phyloP scores from a whole-genome alignment of 2,888 invertebrate species.

The Pristionchus japonicus region DNA sequence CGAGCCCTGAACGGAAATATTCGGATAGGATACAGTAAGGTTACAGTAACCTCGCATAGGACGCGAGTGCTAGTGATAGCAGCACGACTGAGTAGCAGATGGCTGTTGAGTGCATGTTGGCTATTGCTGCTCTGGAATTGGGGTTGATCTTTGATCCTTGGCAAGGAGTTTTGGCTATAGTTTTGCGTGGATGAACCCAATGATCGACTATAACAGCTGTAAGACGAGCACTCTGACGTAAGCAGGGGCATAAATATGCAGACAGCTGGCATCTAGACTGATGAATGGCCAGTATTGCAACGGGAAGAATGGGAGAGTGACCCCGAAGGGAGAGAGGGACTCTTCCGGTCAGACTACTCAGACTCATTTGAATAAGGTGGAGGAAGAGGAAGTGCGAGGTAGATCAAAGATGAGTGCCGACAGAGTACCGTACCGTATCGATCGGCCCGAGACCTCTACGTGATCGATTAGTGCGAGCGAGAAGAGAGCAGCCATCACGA shows the following conservation, averaged over 20 bases:
- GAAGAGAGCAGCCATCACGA: not conserved
- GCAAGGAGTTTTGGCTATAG: not conserved
- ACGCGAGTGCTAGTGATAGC: not conserved
- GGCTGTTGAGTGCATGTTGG: not conserved
- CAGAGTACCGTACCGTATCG: conserved; percentile 7
- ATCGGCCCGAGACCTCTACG: not conserved
- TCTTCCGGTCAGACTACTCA: not conserved
- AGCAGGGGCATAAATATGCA: not conserved
- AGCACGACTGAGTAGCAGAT: not conserved
- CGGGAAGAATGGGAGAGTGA: not conserved
- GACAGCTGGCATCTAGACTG: not conserved
- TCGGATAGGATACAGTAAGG: not conserved
- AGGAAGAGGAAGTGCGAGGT: not conserved
- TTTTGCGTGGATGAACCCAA: not conserved
- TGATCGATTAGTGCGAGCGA: not conserved
- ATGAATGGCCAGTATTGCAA: conserved; percentile 14
- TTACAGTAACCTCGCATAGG: conserved; percentile 14
- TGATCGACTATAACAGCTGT: not conserved
- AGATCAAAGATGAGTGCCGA: not conserved
- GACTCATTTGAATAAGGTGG: not conserved
- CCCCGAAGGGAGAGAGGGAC: not conserved
- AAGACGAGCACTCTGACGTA: not conserved
- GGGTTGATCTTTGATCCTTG: not conserved
- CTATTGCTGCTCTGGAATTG: not conserved
- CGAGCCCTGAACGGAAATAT: conserved; percentile 1